phyloP scores from a whole-genome alignment of 2,888 invertebrate species.

The Plagodis pulveraria region DNA sequence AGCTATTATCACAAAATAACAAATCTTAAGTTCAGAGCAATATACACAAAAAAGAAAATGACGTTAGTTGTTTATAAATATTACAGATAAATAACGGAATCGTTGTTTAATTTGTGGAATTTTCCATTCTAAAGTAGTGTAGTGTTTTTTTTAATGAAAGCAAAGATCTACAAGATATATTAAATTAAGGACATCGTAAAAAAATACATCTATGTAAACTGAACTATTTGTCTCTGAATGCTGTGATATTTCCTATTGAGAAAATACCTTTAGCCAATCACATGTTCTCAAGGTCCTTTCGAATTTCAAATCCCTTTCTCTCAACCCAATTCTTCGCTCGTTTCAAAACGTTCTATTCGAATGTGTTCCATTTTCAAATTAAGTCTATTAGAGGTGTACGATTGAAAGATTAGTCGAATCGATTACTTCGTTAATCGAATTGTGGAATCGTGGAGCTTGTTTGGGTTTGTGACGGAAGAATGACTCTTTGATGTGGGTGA shows the following conservation, averaged over 20 bases:
- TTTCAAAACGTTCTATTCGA: conserved; percentile 27
- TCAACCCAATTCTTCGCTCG: conserved; percentile 14
- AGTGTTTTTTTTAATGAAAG: too few species aligned
- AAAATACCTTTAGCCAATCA: conserved; percentile 32
- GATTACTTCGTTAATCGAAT: conserved; percentile 35
- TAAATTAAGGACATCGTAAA: too few species aligned
- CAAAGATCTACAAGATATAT: too few species aligned
- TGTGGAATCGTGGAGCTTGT: conserved; percentile 24
- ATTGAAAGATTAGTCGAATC: conserved; percentile 37
- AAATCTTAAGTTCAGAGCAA: too few species aligned
- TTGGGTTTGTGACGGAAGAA: conserved; percentile 20
- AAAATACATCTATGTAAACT: too few species aligned
- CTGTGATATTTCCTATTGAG: background rate
- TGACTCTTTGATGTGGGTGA: conserved; percentile 19
- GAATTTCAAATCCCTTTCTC: conserved; percentile 36
- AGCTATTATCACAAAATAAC: too few species aligned
- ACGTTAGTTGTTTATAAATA: too few species aligned
- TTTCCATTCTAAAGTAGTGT: too few species aligned
- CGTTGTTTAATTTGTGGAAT: too few species aligned
- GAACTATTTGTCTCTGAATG: background rate
- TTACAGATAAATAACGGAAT: too few species aligned
- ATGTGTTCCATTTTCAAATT: conserved; percentile 58
- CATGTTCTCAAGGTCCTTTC: conserved; percentile 48
- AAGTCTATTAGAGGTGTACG: conserved; percentile 41
- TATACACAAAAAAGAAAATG: too few species aligned